Evolutionary conservation across 2,797 vertebrate species (phyloP), one percentile per base, ranked within the genome.

Genomic region (Eulemur albifrons): DNA sequence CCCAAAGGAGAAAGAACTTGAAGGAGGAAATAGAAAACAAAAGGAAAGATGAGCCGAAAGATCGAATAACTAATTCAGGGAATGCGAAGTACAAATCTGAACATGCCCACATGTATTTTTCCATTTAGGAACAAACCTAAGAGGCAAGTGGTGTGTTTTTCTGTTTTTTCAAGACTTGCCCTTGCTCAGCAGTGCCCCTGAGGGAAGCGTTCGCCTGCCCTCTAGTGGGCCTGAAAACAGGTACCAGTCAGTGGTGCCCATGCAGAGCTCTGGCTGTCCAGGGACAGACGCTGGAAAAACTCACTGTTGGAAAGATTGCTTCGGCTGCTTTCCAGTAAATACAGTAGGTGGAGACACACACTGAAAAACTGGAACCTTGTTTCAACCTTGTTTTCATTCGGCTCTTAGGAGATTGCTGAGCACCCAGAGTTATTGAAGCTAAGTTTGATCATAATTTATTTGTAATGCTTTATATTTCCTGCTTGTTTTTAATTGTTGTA

Each of bases 331-430:
- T 97, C 80, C 85, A 92, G 86, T 70, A 88, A 95, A 79, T 97
- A 77, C 97, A 88, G 97, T 88, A 98, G 97, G 90, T 97, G 97
- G 97, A 97, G 97, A 97, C 97, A 97, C 43, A 97, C 93, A 76
- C 97, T 96, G 86, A 57, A 76, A 97, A 89, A 97, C 72, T 38
- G 59, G 23, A 94, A 43, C 35, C 5, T 3, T 25, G 50, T 40
- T 38, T 38, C 50, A 81, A 5, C 38, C 50, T 70, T 27, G 70
- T 12, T 87, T 92, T 65, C 76, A 1, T 83, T 76, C 38, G 88
- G 50, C 40, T 94, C 67, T 89, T 73, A 75, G 63, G 85, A 88
- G 63, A 85, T 27, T 67, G 73, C 21, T 20, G 38, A 23, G 30
- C 23, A 52, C 13, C 5, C 27, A 6, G 50, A 95, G 35, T 54